A percentile compares a stretch with the other conserved stretches of the same genome.
Evolutionary conservation across 1,140 invertebrate species (phyloP).

Genomic region (Pomacea maculata): DNA sequence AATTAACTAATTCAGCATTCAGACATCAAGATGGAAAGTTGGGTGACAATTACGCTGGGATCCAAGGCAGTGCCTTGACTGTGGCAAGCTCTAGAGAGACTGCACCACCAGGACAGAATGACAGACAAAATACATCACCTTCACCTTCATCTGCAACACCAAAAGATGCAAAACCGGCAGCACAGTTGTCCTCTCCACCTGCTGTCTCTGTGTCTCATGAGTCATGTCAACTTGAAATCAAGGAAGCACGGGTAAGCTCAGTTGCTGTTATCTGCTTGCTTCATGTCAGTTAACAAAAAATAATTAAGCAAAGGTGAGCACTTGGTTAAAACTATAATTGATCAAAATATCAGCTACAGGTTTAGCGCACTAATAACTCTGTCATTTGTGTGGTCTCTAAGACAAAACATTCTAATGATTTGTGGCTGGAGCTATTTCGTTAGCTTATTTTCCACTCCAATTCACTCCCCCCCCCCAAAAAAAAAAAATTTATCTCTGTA

Average conservation of each 20-base stretch:
- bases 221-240: conserved; percentile 25
- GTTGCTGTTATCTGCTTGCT: not conserved
- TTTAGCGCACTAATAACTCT: too few species aligned
- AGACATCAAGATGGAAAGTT: conserved; percentile 17
- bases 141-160: not conserved
- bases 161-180: not conserved
- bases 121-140: not conserved
- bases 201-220: conserved; percentile 21
- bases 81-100: conserved; percentile 25
- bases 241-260: conserved; percentile 30
- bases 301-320: not conserved
- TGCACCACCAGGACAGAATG: not conserved
- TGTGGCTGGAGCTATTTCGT: too few species aligned
- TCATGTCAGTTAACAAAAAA: not conserved
- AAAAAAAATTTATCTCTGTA: too few species aligned
- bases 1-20: not conserved
- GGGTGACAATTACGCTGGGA: conserved; percentile 32
- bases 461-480: too few species aligned
- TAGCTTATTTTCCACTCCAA: too few species aligned
- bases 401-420: too few species aligned
- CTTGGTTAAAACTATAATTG: not conserved
- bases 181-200: not conserved
- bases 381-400: too few species aligned
- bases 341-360: not conserved
- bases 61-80: conserved; percentile 47